Evolutionary conservation across 92 coral and sea anemone genomes (phyloP), one percentile per base, ranked within the genome.

Genomic region (Paramuricea clavata): DNA sequence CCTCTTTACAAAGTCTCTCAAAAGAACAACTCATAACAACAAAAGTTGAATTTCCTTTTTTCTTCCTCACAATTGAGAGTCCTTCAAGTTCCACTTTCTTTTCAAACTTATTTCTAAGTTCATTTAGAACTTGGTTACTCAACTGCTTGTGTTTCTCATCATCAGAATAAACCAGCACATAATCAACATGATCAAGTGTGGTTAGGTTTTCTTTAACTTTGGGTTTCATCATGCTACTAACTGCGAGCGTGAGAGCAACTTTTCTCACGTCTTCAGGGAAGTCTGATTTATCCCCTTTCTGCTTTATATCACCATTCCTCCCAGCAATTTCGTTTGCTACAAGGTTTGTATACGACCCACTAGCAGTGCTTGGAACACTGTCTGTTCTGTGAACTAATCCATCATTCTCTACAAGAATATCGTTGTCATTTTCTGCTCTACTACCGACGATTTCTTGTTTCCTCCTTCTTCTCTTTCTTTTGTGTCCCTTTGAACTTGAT

Each of bases 1-100:
- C 98, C 69, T 95, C 98, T 72, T 88, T 91, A 86, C 98, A 95
- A 23, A 95, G 93, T 56, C 94, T 92, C 61, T 93, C 93, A 92
- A 95, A 95, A 30, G 97, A 92, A 87, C 98, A 95, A 67, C 93
- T 97, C n/a, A 95, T 83, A 39, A 92, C 74, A 5, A 92, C 92
- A 86, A 92, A 95, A 17, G 98, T 92, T 59, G 87, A 86, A 16
- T 89, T 89, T 64, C 90, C 89, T 3, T 95, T 92, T 79, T 89
- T 94, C 69, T 92, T 95, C 52, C 91, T 83, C 16, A 89, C 98
- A 56, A 95, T 87, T 69, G 81, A 89, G 35, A 95, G 90, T 44
- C 95, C 98, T 74, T 92, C 94, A 31, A 87, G 85, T 30, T 83
- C 87, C 15, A 95, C 91, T 43, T 47, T 87, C 31, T 74, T 44